Conservation (phyloP, 2,797 vertebrate genomes). For the Anolis apletophallus region DNA sequence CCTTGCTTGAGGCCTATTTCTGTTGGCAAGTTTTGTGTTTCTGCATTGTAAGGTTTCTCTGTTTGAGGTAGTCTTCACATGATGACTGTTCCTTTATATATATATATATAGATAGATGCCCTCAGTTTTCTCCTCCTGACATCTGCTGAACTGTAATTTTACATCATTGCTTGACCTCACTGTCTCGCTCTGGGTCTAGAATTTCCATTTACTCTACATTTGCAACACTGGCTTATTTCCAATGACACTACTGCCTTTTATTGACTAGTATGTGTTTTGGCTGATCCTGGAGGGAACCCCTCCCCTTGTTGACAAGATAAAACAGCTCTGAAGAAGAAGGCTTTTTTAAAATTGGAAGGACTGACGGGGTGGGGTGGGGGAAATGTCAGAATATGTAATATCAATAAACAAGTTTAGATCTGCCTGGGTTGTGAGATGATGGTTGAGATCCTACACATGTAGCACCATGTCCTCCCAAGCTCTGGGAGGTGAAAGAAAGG, state of each 20-base stretch:
- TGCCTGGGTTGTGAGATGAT: background rate
- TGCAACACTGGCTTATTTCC: background rate
- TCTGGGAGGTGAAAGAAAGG: too few species aligned
- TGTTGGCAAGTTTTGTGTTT: too few species aligned
- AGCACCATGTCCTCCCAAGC: too few species aligned
- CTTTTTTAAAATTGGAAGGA: background rate
- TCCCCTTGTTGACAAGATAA: background rate
- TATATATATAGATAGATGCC: too few species aligned
- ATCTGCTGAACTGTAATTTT: background rate
- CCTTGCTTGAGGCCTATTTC: too few species aligned
- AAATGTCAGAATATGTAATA: background rate
- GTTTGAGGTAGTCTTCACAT: too few species aligned
- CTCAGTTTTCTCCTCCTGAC: background rate
- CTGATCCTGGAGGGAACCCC: background rate
- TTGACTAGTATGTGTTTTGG: background rate
- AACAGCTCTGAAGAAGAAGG: background rate
- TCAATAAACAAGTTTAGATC: background rate
- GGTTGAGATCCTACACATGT: too few species aligned
- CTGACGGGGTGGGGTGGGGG: background rate
- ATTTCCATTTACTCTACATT: background rate
- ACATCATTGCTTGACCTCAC: background rate
- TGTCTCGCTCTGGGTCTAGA: background rate
- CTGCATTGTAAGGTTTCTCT: too few species aligned
- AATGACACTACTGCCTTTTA: background rate
- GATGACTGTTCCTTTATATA: too few species aligned